Percentiles rank a stretch among this genome's conserved stretches.
These are phyloP conservation scores for Danio rerio DNA, from an alignment of 2,113 vertebrate genomes.

Conservation along the genomic window DNA sequence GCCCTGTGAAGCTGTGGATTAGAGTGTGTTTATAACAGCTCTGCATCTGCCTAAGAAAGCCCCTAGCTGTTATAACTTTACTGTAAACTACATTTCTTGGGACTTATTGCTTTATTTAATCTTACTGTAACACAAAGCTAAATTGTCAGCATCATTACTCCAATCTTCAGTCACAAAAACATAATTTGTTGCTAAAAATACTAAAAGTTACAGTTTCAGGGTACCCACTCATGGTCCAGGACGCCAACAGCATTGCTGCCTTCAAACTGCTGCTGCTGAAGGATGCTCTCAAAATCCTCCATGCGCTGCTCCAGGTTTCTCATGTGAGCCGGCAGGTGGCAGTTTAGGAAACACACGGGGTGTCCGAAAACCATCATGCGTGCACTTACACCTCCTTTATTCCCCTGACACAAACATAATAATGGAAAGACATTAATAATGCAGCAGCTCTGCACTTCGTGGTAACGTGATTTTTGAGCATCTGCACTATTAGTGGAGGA, in stretches of 20 bases:
- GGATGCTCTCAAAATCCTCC: conserved; percentile 96
- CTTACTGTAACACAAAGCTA: too few species aligned
- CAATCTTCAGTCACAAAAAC: too few species aligned
- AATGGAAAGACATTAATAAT: conserved; percentile 48
- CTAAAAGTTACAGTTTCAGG: not conserved
- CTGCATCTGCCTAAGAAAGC: too few species aligned
- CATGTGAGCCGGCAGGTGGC: conserved; percentile 97
- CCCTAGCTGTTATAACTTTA: too few species aligned
- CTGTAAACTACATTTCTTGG: too few species aligned
- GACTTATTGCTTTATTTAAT: too few species aligned
- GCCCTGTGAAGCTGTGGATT: too few species aligned
- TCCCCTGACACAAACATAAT: conserved; percentile 80
- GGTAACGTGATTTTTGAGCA: not conserved
- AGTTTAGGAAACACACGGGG: conserved; percentile 97
- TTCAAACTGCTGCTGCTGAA: conserved; percentile 96
- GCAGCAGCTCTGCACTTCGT: conserved; percentile 24
- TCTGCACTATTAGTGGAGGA: not conserved
- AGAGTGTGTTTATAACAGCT: too few species aligned
- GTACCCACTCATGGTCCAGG: conserved; percentile 92
- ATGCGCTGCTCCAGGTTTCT: conserved; percentile 94
- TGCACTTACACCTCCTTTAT: conserved; percentile 94
- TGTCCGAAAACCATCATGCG: conserved; percentile 90
- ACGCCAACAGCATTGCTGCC: conserved; percentile 86
- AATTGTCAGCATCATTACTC: too few species aligned
- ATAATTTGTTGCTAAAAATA: too few species aligned